phyloP scores from a whole-genome alignment of 37 sponge, comb jelly and placozoan genomes.

The Haliclona indistincta region DNA sequence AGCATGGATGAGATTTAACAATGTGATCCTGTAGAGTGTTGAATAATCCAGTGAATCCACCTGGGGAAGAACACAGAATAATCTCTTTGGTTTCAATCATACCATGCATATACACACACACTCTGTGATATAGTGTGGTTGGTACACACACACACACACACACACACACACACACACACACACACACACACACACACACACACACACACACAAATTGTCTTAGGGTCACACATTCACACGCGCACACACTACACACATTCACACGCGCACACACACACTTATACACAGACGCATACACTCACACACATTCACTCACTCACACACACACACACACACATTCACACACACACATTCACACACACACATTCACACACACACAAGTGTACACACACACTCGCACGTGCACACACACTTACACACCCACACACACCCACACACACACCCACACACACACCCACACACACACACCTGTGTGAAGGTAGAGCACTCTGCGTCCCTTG shows the following conservation, averaged over 20 bases:
- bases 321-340: constrained; percentile 22
- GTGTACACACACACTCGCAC: background rate
- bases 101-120: background rate
- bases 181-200: background rate
- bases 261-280: constrained; percentile 10
- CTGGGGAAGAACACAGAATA: too few species aligned
- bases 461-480: background rate
- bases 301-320: constrained; percentile 43
- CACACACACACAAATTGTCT: background rate
- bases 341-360: constrained; percentile 12
- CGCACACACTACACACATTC: background rate
- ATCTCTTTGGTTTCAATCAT: background rate
- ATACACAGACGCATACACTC: constrained; percentile 24
- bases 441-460: background rate
- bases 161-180: background rate
- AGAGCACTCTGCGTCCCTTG: constrained; percentile 53
- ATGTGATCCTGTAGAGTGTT: too few species aligned
- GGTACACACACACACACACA: background rate
- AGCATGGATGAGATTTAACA: too few species aligned
- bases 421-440: constrained; percentile 9
- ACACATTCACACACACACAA: constrained; percentile 11
- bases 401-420: constrained; percentile 8
- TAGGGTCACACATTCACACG: background rate
- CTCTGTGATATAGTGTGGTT: background rate
- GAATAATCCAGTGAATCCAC: too few species aligned